Evolutionary conservation across 2,113 vertebrate genomes (phyloP), one percentile per base, ranked within the genome.

Genomic region (Pimephales promelas): DNA sequence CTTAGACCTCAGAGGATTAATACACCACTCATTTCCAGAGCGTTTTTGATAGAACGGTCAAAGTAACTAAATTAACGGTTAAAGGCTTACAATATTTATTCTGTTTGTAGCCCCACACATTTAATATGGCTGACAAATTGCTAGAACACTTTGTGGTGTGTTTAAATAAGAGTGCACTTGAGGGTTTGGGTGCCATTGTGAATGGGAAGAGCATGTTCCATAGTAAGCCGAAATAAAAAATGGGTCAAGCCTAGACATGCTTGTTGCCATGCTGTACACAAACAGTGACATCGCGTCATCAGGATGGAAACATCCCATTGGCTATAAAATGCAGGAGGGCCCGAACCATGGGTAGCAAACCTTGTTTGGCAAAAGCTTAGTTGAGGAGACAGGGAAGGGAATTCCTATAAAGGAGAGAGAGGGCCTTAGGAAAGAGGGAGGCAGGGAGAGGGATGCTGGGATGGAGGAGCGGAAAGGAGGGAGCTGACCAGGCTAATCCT

Each of bases 191-290:
- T 22, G 59, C 57, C 57, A 66, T 62, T 86, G 82, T 82, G 85
- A 86, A 84, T 82, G 74, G 54, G 80, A 70, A 10, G 26, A 72
- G 73, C 57, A 82, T 26, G 82, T 82, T 82, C 86, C 57, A 78
- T 75, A 79, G 73, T 84, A 86, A 84, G 68, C 56, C 78, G 56
- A 40, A 78, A 59, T 78, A 75, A 84, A 84, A 88, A 86, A 82
- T 88, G 79, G 87, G 87, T 88, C 87, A 88, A 57, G 64, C n/a
- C 70, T 81, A 59, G 52, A 57, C 45, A 84, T 40, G 78, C 40
- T 77, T 84, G 86, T 87, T 87, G 86, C 79, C 64, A 75, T 68
- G 79, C 72, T 77, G 78, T 45, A 77, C 62, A 77, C 74, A 79
- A 84, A 84, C 79, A 82, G 72, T 36, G 54, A 34, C 57, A 28